These are phyloP conservation scores for Drosophila meridiana DNA, from an alignment of 2,888 invertebrate genomes.

Conservation along the genomic window DNA sequence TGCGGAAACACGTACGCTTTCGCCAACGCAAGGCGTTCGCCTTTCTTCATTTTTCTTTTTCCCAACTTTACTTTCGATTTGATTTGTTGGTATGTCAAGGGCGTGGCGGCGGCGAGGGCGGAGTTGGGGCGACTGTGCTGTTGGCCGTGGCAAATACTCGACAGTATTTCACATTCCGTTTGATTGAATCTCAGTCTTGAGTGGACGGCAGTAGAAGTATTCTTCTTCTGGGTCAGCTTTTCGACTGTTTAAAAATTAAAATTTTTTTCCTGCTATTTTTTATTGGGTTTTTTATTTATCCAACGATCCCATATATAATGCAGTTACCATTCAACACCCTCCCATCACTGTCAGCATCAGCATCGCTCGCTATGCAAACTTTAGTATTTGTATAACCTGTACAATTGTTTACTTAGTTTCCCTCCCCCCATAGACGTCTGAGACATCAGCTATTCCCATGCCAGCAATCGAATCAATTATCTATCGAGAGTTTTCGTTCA, in stretches of 20 bases:
- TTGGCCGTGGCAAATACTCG: slow-evolving; percentile 27
- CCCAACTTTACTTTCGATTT: slow-evolving; percentile 27
- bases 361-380: slow-evolving; percentile 18
- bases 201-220: slow-evolving; percentile 10
- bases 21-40: slow-evolving; percentile 25
- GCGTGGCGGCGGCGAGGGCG: neutral
- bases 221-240: slow-evolving; percentile 18
- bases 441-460: neutral
- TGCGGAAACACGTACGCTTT: slow-evolving; percentile 52
- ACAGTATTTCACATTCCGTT: slow-evolving; percentile 61
- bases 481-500: neutral
- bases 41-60: slow-evolving; percentile 20
- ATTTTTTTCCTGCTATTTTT: slow-evolving; percentile 60
- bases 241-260: slow-evolving; percentile 50
- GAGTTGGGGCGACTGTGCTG: neutral
- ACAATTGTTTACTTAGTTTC: slow-evolving; percentile 5
- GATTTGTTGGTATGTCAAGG: slow-evolving; percentile 17
- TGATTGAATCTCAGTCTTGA: slow-evolving; percentile 47
- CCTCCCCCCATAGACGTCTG: neutral
- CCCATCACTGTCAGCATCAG: neutral
- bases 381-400: slow-evolving; percentile 3
- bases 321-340: slow-evolving; percentile 26
- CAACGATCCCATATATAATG: slow-evolving; percentile 42
- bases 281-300: slow-evolving; percentile 44
- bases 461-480: slow-evolving; percentile 13